Conservation (phyloP, 2,797 vertebrate species). For the Pangasius macronema region DNA sequence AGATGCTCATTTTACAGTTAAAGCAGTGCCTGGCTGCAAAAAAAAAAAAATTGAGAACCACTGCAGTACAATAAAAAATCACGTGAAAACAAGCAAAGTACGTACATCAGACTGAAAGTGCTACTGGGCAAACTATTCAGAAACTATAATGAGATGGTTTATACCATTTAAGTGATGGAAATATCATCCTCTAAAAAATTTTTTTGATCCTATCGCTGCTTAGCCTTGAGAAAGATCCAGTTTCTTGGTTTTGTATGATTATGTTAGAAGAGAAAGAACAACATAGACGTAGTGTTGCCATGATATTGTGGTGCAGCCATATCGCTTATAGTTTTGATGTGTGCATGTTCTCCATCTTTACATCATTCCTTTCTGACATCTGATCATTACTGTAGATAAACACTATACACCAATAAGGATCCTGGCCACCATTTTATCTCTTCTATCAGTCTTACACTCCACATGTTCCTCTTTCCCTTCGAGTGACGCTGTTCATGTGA, state of each 20-base stretch:
- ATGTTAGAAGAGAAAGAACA: neutral
- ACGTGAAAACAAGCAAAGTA: neutral
- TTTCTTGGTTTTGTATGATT: neutral
- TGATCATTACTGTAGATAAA: neutral
- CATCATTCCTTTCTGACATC: neutral
- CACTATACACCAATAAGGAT: neutral
- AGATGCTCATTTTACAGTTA: neutral
- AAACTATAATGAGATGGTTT: neutral
- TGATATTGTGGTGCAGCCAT: conserved; percentile 35
- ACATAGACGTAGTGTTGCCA: conserved; percentile 34
- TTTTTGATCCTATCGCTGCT: neutral
- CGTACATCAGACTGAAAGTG: neutral
- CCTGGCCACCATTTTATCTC: neutral
- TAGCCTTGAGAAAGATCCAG: neutral
- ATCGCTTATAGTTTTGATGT: conserved; percentile 1
- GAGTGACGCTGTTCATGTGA: neutral
- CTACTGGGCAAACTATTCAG: too few species aligned
- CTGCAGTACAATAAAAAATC: neutral
- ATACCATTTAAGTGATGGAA: neutral
- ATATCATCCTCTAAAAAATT: neutral
- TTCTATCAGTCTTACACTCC: neutral
- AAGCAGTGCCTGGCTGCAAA: neutral
- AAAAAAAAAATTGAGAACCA: neutral
- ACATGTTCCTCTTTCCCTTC: neutral
- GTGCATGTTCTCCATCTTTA: conserved; percentile 9